Percentiles rank a stretch among this genome's conserved stretches.
phyloP scores from a whole-genome alignment of 2,113 vertebrate species.

The Sapajus apella region DNA sequence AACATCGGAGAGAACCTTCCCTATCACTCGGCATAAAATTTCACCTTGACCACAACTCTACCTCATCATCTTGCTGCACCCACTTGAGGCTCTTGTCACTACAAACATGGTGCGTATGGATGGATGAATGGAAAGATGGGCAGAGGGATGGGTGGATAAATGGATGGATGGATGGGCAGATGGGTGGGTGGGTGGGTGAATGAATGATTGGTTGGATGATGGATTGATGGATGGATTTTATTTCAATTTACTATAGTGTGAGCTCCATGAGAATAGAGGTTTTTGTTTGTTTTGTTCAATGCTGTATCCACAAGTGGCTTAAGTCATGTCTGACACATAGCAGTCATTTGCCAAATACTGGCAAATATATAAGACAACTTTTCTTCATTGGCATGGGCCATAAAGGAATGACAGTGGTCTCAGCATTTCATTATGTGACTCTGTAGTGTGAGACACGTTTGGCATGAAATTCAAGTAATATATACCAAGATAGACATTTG shows the following conservation, averaged over 20 bases:
- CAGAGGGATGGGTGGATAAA: too few species aligned
- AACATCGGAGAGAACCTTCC: not conserved
- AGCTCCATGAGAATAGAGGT: not conserved
- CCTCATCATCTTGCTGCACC: not conserved
- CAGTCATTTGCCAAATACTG: not conserved
- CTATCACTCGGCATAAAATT: not conserved
- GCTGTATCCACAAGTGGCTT: too few species aligned
- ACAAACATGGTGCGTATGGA: too few species aligned
- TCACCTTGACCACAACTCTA: accelerated
- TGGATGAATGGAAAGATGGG: not conserved
- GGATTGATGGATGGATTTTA: accelerated
- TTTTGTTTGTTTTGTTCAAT: too few species aligned
- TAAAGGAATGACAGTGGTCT: not conserved
- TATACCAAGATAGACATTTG: not conserved
- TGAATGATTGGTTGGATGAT: too few species aligned
- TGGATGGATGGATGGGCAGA: accelerated
- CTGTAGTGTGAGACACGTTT: not conserved
- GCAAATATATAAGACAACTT: not conserved
- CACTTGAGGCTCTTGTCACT: not conserved
- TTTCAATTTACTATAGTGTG: too few species aligned
- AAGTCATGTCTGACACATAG: not conserved
- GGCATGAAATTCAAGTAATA: too few species aligned
- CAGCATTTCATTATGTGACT: not conserved
- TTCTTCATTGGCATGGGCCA: not conserved
- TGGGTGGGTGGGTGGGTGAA: not conserved